Base-by-base conservation (phyloP, 2,888 invertebrate species). In the Luperina nickerlii region DNA sequence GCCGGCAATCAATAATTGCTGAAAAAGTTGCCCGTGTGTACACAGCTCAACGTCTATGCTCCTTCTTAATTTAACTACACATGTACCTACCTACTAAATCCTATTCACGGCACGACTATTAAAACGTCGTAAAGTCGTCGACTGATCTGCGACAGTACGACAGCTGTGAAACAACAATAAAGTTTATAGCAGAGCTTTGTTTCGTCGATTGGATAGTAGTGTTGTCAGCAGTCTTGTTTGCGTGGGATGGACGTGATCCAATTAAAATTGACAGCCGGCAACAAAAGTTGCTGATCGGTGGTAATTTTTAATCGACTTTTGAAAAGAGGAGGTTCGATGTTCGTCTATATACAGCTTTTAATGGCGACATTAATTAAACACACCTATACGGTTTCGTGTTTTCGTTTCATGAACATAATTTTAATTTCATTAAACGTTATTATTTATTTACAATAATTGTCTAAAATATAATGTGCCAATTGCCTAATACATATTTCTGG, bases 161-260 rank as follows among this genome's bases (percentile, higher is more conserved):
- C 86, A 84, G 84, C 78, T 86, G 86, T 82, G 69, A 82, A 84
- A 82, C 78, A 86, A 84, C 76, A 76, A 79, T 86, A 86, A 86
- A 86, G 51, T 86, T 86, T 84, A 86, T 82, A 69, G 74, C 81
- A 18, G 57, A 66, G 63, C 74, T 83, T n/a, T 82, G 45, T 71
- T 78, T 77, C 60, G 13, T 42, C 54, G 71, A 74, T 63, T 80
- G n/a, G 78, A 75, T 75, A 72, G 42, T 57, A 73, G 51, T 54
- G 69, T 73, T 75, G 68, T 81, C 76, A 60, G 32, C 24, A 60
- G 32, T 67, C 54, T 62, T 76, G 54, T 72, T 76, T 32, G 51
- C 63, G 42, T 63, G 27, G 60, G 51, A 68, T 48, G 51, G n/a
- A 32, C 62, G 32, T 74, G 42, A 24, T 74, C n/a, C 48, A 66